Evolutionary conservation across 1,140 invertebrate genomes (phyloP), one percentile per base, ranked within the genome.

Genomic region (Zaprionus lachaisei): DNA sequence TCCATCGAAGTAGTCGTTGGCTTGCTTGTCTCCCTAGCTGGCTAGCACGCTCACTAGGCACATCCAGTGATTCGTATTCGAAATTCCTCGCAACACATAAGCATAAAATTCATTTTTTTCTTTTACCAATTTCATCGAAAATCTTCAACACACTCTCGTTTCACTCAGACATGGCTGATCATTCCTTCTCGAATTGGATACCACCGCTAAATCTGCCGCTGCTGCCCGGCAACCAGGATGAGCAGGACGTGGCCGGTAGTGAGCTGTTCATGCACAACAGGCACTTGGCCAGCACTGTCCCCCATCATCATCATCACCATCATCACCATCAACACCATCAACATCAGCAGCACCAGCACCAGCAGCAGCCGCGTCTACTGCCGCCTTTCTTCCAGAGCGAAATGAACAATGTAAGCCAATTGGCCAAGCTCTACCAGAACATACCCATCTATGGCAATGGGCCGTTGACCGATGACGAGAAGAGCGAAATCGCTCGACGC

Each of bases 391-490:
- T 70, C 22, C 66, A 58, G 11, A 41, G 28, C 41, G 58, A 75
- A 12, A 26, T 75, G 22, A 28, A 22, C 26, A 63, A 64, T 17
- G 49, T 74, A 9, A 69, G n/a, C 12, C 72, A 63, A 17, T 44
- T 75, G 60, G 31, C 60, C 17, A 75, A 71, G 24, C 58, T 63
- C 37, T 70, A 70, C 57, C 66, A 51, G 7, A 70, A 47, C n/a
- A 49, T 58, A 7, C 47, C 68, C 5, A 26, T 47, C 24, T 65
- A 65, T n/a, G 68, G 68, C 34, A 65, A 20, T n/a, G 44, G 68
- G 14, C 61, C 81, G 12, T 2, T 83, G 24, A 80, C 81, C 17
- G 81, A 83, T n/a, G 81, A 83, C 20, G 60, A 83, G 61, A 83
- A 83, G 34, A 61, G 51, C 15, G 81, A 70, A 14, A 76, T 76